These are phyloP conservation scores for Aromia moschata DNA, from an alignment of 2,888 invertebrate genomes.

Conservation along the genomic window DNA sequence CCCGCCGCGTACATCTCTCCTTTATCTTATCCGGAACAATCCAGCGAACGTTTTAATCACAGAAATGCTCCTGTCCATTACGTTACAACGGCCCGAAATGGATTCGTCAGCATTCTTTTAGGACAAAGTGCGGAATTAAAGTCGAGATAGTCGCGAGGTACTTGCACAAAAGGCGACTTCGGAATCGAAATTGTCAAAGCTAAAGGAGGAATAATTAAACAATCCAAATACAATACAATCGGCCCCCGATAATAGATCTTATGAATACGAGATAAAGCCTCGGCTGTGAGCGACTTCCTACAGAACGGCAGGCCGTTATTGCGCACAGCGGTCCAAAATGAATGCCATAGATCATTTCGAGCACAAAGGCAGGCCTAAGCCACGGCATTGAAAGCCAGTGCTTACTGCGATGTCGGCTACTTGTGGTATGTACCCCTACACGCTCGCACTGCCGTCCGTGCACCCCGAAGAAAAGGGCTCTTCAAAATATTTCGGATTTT, in stretches of 20 bases:
- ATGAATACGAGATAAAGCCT: constrained; percentile 40
- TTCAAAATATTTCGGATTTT: no score
- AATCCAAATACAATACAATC: constrained; percentile 32
- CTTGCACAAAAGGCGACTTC: constrained; percentile 26
- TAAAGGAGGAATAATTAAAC: constrained; percentile 32
- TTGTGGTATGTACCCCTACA: constrained; percentile 37
- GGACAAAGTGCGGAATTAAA: constrained; percentile 20
- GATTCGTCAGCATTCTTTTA: constrained; percentile 1
- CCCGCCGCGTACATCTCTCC: neutral
- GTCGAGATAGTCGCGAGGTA: constrained; percentile 18
- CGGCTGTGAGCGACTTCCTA: constrained; percentile 48
- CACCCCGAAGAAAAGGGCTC: neutral
- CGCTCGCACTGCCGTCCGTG: constrained; percentile 16
- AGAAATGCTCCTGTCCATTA: neutral
- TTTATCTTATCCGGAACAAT: neutral
- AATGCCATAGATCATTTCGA: constrained; percentile 59
- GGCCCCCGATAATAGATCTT: constrained; percentile 39
- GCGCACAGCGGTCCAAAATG: constrained; percentile 52
- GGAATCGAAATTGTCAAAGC: constrained; percentile 17
- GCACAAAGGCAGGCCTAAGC: constrained; percentile 53
- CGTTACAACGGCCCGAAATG: neutral
- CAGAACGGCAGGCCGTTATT: constrained; percentile 31
- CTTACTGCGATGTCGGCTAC: constrained; percentile 47
- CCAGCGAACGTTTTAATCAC: neutral
- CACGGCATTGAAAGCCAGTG: constrained; percentile 40